Evolutionary conservation across 2,888 invertebrate species (phyloP).

Genomic region (Orthosia gothica): DNA sequence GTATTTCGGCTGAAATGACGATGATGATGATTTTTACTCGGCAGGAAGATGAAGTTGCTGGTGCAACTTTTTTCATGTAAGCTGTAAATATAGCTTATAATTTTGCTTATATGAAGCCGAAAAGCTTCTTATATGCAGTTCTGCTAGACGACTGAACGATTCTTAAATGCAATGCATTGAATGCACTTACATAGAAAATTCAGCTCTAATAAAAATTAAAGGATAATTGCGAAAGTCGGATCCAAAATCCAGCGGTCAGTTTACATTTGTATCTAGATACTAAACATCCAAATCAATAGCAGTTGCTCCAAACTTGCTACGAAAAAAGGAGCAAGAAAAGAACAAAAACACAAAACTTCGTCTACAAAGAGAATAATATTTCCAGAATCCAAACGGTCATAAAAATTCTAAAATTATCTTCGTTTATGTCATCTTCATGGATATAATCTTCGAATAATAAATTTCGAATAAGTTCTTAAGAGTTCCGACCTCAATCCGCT

Average conservation of each 20-base stretch:
- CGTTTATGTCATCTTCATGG: slow-evolving; percentile 52
- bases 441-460: slow-evolving; percentile 63
- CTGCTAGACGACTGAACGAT: no score
- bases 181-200: not conserved
- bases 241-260: not conserved
- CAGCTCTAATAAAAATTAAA: not conserved
- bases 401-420: slow-evolving; percentile 53
- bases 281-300: not conserved
- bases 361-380: slow-evolving; percentile 37
- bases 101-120: no score
- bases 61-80: no score
- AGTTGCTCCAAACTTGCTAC: not conserved
- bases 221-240: not conserved
- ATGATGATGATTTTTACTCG: no score
- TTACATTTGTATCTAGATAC: not conserved
- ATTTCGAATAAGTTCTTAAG: slow-evolving; percentile 56
- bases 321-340: not conserved
- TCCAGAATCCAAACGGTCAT: slow-evolving; percentile 26
- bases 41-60: no score
- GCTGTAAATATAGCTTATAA: no score
- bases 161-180: no score
- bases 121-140: no score
- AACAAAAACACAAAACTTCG: slow-evolving; percentile 6
- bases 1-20: no score
- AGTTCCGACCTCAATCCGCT: slow-evolving; percentile 66